Conservation (phyloP, 2,113 vertebrate species). For the Vidua chalybeata region DNA sequence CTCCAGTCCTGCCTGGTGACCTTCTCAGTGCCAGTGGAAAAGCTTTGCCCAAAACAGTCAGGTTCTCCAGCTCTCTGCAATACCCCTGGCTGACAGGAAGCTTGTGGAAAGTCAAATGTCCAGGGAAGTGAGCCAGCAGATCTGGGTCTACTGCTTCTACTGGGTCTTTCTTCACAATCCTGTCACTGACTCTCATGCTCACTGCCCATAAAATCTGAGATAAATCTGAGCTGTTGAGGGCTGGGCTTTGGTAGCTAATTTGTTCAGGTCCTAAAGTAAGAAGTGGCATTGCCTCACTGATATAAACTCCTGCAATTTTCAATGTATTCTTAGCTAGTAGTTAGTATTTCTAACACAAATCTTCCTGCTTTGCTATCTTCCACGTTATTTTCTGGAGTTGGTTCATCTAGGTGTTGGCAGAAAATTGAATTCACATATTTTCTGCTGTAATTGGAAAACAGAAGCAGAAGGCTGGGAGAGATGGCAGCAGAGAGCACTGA, state of each 20-base stretch:
- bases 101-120: not conserved
- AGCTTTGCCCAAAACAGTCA: not conserved
- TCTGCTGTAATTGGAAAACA: slow-evolving; percentile 6
- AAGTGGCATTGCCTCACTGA: not conserved
- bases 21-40: not conserved
- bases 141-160: not conserved
- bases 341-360: not conserved
- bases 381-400: not conserved
- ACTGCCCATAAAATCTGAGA: not conserved
- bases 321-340: not conserved
- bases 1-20: not conserved
- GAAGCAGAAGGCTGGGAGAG: slow-evolving; percentile 31
- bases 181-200: not conserved
- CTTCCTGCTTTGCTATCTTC: not conserved
- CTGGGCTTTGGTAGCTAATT: not conserved
- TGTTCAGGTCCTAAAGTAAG: not conserved
- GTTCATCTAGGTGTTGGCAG: not conserved
- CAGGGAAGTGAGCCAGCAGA: not conserved
- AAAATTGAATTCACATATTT: not conserved
- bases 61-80: not conserved
- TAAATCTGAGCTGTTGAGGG: slow-evolving; percentile 27
- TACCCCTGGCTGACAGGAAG: not conserved
- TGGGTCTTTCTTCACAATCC: not conserved
- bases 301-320: not conserved
- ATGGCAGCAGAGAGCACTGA: not conserved